Evolutionary conservation across 2,113 vertebrate species (phyloP).

Genomic region (Podiceps cristatus): DNA sequence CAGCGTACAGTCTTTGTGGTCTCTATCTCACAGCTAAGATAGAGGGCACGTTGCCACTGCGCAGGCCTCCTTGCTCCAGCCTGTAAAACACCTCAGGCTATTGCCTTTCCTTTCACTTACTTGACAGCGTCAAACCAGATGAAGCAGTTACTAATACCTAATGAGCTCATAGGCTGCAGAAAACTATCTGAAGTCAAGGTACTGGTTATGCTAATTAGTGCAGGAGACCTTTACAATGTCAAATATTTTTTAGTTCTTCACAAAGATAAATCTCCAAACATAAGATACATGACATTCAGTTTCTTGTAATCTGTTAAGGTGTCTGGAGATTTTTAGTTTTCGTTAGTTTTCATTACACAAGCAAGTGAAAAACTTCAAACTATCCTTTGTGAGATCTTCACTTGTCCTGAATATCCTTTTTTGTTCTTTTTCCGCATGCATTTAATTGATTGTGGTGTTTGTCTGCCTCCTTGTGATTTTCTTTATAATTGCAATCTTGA

Average conservation of each 20-base stretch:
- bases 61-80: not conserved
- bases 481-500: constrained; percentile 20
- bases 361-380: not conserved
- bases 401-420: not conserved
- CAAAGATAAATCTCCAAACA: not conserved
- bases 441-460: not conserved
- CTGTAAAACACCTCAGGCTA: not conserved
- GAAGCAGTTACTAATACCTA: not conserved
- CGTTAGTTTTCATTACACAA: not conserved
- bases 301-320: not conserved
- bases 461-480: constrained; percentile 69
- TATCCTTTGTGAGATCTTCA: not conserved
- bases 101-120: not conserved
- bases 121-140: not conserved
- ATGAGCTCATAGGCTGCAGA: not conserved
- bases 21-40: not conserved
- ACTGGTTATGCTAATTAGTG: not conserved
- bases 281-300: not conserved
- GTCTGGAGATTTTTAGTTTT: not conserved
- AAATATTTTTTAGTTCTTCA: not conserved
- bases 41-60: fast-evolving
- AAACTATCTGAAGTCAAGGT: not conserved
- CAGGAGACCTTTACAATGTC: not conserved
- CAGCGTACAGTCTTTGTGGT: not conserved
- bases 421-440: not conserved